A percentile compares a stretch with the other conserved stretches of the same genome.
Evolutionary conservation across 2,113 vertebrate genomes (phyloP).

Genomic region (Puffinus mauretanicus): DNA sequence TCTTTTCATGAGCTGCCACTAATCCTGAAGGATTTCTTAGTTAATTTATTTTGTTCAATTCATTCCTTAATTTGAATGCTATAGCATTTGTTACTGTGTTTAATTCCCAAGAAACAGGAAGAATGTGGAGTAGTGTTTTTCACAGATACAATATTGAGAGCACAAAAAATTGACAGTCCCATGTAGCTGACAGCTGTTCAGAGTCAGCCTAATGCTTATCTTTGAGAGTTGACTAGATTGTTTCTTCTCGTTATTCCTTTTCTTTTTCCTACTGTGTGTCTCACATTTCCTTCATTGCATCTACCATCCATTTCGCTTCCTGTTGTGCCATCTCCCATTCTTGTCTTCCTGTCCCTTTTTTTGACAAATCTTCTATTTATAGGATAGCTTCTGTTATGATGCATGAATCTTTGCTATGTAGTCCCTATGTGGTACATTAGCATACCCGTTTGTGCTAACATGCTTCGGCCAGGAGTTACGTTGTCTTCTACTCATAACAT

Average conservation of each 20-base stretch:
- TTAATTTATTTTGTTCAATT: background rate
- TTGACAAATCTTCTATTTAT: background rate
- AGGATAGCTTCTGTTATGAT: background rate
- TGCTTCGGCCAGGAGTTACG: background rate
- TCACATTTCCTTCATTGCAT: background rate
- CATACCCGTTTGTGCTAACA: fast-evolving
- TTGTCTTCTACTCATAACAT: background rate
- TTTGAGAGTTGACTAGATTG: background rate
- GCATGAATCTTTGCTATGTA: background rate
- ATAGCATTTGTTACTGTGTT: background rate
- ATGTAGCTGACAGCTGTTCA: background rate
- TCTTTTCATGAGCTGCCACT: background rate
- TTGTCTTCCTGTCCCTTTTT: background rate
- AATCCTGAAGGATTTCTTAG: background rate
- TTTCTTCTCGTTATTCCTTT: background rate
- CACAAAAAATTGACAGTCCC: background rate
- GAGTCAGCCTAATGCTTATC: background rate
- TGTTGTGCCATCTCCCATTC: background rate
- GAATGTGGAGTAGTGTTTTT: background rate
- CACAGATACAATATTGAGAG: background rate
- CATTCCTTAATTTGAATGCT: background rate
- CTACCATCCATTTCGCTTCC: background rate
- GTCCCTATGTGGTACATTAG: background rate
- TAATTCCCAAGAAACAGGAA: background rate
- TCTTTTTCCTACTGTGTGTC: background rate